These are phyloP conservation scores for Chrosomus eos DNA, from an alignment of 2,797 vertebrate genomes.

Conservation along the genomic window DNA sequence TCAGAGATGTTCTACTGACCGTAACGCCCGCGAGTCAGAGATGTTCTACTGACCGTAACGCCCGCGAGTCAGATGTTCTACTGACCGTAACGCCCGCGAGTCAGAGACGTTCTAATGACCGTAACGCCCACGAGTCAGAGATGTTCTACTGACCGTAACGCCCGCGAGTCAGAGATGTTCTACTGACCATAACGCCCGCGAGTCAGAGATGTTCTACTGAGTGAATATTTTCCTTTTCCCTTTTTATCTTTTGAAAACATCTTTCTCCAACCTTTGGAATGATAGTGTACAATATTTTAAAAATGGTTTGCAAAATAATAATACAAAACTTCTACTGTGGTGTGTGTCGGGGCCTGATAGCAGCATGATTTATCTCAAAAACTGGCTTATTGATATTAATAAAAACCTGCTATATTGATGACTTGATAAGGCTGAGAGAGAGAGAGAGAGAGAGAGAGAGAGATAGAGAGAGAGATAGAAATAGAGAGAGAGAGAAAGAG, in stretches of 20 bases:
- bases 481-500: neutral
- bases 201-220: no score
- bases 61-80: no score
- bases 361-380: neutral
- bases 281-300: neutral
- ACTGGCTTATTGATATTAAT: neutral
- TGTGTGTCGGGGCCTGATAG: neutral
- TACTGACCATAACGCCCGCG: no score
- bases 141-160: no score
- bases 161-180: no score
- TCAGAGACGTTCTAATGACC: no score
- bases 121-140: no score
- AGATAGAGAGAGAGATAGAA: neutral
- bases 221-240: neutral
- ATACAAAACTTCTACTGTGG: neutral
- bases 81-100: no score
- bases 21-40: no score
- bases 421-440: neutral
- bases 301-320: neutral
- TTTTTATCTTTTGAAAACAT: neutral
- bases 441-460: neutral
- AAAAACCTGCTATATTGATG: neutral
- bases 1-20: no score
- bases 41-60: no score
- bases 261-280: neutral